Percentiles rank a stretch among this genome's conserved stretches.
phyloP scores from a whole-genome alignment of 2,113 vertebrate genomes.

The Etheostoma cragini region DNA sequence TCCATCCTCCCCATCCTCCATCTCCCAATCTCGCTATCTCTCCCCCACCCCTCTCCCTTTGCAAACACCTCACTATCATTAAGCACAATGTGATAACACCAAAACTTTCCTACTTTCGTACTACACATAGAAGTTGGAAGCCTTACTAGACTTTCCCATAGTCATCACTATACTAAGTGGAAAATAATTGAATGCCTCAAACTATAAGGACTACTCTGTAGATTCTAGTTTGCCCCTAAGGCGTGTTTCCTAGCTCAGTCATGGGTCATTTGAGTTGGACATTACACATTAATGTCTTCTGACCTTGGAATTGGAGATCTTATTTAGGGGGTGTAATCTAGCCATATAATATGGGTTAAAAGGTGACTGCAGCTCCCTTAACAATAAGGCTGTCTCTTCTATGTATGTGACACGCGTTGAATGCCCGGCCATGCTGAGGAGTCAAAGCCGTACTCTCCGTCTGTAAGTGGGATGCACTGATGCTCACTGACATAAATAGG shows the following conservation, averaged over 20 bases:
- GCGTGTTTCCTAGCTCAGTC: conserved; percentile 34
- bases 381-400: conserved; percentile 20
- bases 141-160: conserved; percentile 28
- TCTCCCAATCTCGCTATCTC: conserved; percentile 22
- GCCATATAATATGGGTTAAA: conserved; percentile 53
- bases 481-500: conserved; percentile 85
- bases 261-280: conserved; percentile 54
- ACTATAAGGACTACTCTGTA: conserved; percentile 23
- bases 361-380: conserved; percentile 28
- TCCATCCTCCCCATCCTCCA: neutral
- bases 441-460: conserved; percentile 64
- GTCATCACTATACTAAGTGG: conserved; percentile 35
- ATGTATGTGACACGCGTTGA: conserved; percentile 19
- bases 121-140: neutral
- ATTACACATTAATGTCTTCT: conserved; percentile 45
- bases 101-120: neutral
- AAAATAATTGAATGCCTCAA: conserved; percentile 48
- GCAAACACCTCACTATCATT: conserved; percentile 45
- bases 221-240: conserved; percentile 23
- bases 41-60: neutral
- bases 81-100: conserved; percentile 34
- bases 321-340: conserved; percentile 45
- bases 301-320: conserved; percentile 33
- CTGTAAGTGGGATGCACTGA: conserved; percentile 80
- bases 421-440: conserved; percentile 46